phyloP scores from a whole-genome alignment of 2,797 vertebrate genomes.

The Hylomyscus alleni region DNA sequence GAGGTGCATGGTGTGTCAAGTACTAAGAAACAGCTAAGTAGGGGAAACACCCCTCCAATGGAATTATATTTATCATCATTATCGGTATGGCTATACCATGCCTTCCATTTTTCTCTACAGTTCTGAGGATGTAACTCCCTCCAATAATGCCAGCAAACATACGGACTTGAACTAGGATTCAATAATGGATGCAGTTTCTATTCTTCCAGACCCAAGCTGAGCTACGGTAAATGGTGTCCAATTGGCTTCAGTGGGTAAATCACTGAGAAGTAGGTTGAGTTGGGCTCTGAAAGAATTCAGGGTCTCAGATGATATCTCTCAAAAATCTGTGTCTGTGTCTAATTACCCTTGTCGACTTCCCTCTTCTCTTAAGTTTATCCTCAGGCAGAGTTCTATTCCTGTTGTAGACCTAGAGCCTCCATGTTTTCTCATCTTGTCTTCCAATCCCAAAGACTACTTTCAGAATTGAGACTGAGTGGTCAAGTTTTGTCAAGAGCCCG shows the following conservation, averaged over 20 bases:
- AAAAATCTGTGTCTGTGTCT: not conserved
- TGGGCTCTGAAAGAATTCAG: not conserved
- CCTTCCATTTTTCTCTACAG: not conserved
- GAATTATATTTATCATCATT: not conserved
- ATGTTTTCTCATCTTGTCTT: not conserved
- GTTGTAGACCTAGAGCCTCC: not conserved
- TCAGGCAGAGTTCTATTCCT: not conserved
- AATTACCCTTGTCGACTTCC: not conserved
- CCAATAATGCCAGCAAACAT: not conserved
- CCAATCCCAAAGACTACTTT: not conserved
- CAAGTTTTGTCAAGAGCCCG: not conserved
- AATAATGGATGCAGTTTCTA: conserved; percentile 8
- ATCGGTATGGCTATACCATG: not conserved
- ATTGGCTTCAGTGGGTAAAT: not conserved
- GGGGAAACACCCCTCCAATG: not conserved
- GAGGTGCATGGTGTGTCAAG: not conserved
- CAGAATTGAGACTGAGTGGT: not conserved
- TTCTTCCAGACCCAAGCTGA: not conserved
- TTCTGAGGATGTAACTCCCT: not conserved
- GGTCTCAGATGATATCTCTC: not conserved
- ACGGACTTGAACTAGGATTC: conserved; percentile 6
- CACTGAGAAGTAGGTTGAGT: not conserved
- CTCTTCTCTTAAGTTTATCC: not conserved
- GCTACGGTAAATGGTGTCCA: not conserved
- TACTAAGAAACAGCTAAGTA: not conserved